phyloP scores from a whole-genome alignment of 2,888 invertebrate genomes.

The Amblyjoppa proteus region DNA sequence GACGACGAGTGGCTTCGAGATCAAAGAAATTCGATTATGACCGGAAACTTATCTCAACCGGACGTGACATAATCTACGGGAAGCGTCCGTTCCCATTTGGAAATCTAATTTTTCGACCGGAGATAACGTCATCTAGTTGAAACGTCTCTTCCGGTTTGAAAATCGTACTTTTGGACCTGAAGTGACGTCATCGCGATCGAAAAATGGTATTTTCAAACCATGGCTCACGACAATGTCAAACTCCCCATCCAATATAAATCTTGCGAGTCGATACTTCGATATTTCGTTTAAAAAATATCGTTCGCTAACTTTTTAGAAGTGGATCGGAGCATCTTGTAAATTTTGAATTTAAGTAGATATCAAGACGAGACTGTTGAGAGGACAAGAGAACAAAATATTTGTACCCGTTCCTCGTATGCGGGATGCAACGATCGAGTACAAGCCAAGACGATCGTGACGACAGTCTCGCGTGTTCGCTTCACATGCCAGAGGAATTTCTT shows the following conservation, averaged over 20 bases:
- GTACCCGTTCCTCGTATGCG: constrained; percentile 1
- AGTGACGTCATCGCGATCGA: no score
- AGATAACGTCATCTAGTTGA: no score
- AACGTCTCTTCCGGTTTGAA: no score
- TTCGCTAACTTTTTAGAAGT: not conserved
- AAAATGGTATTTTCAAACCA: no score
- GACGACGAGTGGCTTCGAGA: not conserved
- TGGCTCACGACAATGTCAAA: not conserved
- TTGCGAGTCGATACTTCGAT: no score
- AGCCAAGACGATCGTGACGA: constrained; percentile 43
- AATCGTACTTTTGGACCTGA: no score
- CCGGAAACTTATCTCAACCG: no score
- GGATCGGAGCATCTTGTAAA: not conserved
- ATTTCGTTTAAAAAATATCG: no score
- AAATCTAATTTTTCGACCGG: no score
- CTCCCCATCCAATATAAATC: no score
- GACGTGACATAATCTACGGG: no score
- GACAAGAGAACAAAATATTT: not conserved
- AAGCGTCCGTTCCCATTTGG: no score
- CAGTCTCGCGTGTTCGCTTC: constrained; percentile 65
- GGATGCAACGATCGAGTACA: not conserved
- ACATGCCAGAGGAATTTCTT: constrained; percentile 76
- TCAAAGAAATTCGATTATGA: not conserved
- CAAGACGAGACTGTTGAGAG: not conserved
- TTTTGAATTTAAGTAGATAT: not conserved